phyloP scores from a whole-genome alignment of 2,888 invertebrate genomes.

The Macaria notata region DNA sequence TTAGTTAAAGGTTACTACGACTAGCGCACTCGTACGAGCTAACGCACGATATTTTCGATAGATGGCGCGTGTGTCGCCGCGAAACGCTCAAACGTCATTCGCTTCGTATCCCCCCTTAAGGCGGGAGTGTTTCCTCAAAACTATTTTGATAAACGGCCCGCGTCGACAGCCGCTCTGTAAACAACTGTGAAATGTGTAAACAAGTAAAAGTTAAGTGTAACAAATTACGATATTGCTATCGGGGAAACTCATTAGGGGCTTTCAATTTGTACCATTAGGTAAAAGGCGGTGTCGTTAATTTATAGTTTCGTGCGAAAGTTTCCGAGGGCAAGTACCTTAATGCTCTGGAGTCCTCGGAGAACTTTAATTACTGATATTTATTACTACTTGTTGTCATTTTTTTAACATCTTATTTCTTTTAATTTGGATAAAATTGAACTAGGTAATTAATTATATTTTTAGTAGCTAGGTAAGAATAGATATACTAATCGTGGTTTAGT shows the following conservation, averaged over 20 bases:
- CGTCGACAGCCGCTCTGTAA: conserved; percentile 19
- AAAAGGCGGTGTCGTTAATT: conserved; percentile 34
- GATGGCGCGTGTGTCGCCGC: no score
- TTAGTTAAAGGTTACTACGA: no score
- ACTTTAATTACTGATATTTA: conserved; percentile 5
- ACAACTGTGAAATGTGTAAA: conserved; percentile 18
- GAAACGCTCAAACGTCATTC: no score
- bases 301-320: conserved; percentile 30
- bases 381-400: background rate
- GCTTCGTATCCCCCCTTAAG: no score
- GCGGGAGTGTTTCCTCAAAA: conserved; percentile 19
- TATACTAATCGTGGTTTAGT: no score
- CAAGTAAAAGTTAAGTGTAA: conserved; percentile 26
- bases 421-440: no score
- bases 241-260: conserved; percentile 32
- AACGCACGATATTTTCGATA: no score
- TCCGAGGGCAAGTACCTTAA: conserved; percentile 11
- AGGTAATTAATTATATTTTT: no score
- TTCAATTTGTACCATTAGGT: conserved; percentile 34
- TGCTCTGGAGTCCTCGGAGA: conserved; percentile 3
- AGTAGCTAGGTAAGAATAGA: no score
- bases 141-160: conserved; percentile 24
- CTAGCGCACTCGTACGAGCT: no score
- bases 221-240: conserved; percentile 30
- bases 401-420: no score